Conservation (phyloP, 2,888 invertebrate species). For the Autographa pulchrina region DNA sequence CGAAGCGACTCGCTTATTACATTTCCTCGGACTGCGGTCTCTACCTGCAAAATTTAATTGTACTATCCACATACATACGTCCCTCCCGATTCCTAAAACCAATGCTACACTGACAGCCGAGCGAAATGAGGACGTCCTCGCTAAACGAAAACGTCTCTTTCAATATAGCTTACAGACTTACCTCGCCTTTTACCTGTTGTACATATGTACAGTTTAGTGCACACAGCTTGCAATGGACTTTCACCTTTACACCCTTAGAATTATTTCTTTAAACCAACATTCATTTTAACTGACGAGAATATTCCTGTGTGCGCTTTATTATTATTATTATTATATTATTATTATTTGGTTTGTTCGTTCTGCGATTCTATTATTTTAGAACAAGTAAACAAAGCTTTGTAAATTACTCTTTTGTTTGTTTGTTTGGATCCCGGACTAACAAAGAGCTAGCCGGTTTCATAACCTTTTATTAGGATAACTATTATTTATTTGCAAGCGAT, state of each 20-base stretch:
- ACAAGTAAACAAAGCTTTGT: slow-evolving; percentile 49
- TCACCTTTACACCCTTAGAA: slow-evolving; percentile 55
- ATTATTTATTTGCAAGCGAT: slow-evolving; percentile 12
- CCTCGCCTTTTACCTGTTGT: background rate
- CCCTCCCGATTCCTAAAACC: slow-evolving; percentile 71
- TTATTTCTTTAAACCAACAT: slow-evolving; percentile 63
- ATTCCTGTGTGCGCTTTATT: slow-evolving; percentile 54
- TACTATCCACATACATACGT: slow-evolving; percentile 70
- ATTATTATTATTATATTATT: too few species aligned
- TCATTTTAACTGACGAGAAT: slow-evolving; percentile 61
- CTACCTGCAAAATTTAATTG: slow-evolving; percentile 84
- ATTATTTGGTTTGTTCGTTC: slow-evolving; percentile 46
- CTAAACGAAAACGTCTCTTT: slow-evolving; percentile 10
- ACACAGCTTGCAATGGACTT: slow-evolving; percentile 22
- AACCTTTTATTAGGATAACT: slow-evolving; percentile 25
- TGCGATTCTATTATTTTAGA: slow-evolving; percentile 53
- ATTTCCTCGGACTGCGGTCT: slow-evolving; percentile 77
- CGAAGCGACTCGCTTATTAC: slow-evolving; percentile 82
- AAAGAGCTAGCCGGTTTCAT: slow-evolving; percentile 31
- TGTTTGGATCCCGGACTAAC: slow-evolving; percentile 23
- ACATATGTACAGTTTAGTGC: slow-evolving; percentile 20
- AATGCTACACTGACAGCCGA: slow-evolving; percentile 23
- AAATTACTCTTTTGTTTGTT: slow-evolving; percentile 44
- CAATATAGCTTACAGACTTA: background rate
- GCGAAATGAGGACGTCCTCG: slow-evolving; percentile 15